Evolutionary conservation across 1,140 invertebrate species (phyloP).

Genomic region (Hestina assimilis): DNA sequence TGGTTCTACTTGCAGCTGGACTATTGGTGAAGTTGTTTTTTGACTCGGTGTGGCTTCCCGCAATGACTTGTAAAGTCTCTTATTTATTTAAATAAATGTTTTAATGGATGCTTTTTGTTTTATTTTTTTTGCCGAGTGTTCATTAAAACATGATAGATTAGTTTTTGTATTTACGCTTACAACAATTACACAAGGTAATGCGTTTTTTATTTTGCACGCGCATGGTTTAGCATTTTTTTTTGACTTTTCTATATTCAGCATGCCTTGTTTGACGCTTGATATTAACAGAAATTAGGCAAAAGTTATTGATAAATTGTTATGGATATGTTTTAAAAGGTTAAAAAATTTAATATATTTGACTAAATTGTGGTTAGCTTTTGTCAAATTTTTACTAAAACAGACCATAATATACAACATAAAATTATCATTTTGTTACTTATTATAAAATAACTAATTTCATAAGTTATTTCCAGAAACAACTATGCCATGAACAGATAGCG

Average conservation of each 20-base stretch:
- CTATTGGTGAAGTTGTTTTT: constrained; percentile 36
- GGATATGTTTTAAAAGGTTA: too few species aligned
- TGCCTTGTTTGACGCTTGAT: too few species aligned
- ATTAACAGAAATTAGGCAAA: too few species aligned
- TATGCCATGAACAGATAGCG: constrained; percentile 78
- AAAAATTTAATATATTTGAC: too few species aligned
- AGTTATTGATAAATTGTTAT: too few species aligned
- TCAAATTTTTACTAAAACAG: too few species aligned
- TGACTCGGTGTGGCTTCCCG: constrained; percentile 38
- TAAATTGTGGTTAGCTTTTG: too few species aligned
- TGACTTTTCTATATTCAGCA: not conserved
- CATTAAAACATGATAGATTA: constrained; percentile 51
- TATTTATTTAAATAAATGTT: constrained; percentile 67
- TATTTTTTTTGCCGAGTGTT: constrained; percentile 48
- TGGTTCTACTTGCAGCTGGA: constrained; percentile 70
- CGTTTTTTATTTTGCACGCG: constrained; percentile 24
- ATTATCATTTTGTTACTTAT: not conserved
- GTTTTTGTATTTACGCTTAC: constrained; percentile 25
- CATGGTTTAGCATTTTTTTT: constrained; percentile 15
- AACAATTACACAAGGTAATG: constrained; percentile 36
- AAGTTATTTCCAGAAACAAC: constrained; percentile 72
- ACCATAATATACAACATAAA: too few species aligned
- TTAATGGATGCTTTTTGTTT: constrained; percentile 59
- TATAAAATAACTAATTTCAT: not conserved
- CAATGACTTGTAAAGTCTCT: constrained; percentile 54